Conservation (phyloP, 2,797 vertebrate genomes). For the Fistularia tabacaria region DNA sequence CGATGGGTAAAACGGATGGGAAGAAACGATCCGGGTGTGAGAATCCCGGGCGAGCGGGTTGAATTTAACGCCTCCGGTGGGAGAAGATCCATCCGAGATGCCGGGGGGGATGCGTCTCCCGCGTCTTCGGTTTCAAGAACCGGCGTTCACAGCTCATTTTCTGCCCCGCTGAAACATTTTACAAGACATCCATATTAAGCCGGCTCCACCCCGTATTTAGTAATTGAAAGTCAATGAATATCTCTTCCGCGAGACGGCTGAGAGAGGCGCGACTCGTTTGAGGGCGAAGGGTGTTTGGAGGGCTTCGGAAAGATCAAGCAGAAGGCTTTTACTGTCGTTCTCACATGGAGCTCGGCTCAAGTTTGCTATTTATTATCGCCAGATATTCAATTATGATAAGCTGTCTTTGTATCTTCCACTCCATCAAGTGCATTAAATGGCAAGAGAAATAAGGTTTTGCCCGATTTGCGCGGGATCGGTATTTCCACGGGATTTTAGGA, state of each 20-base stretch:
- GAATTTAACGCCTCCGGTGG: slow-evolving; percentile 51
- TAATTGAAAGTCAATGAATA: slow-evolving; percentile 44
- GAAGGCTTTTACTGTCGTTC: slow-evolving; percentile 1
- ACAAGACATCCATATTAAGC: slow-evolving; percentile 45
- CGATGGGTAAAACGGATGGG: slow-evolving; percentile 52
- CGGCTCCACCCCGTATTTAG: slow-evolving; percentile 41
- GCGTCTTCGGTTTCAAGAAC: too few species aligned
- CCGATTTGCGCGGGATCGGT: too few species aligned
- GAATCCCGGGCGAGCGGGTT: slow-evolving; percentile 12
- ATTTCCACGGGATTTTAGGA: too few species aligned
- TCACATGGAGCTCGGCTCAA: background rate
- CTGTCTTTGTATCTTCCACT: slow-evolving; percentile 1
- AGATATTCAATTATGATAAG: too few species aligned
- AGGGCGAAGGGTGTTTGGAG: slow-evolving; percentile 13
- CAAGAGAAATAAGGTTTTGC: too few species aligned
- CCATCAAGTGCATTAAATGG: too few species aligned
- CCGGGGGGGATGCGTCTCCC: slow-evolving; percentile 29
- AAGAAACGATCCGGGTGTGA: background rate
- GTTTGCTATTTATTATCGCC: slow-evolving; percentile 10
- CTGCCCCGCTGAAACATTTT: too few species aligned
- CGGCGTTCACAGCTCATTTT: too few species aligned
- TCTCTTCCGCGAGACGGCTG: slow-evolving; percentile 8
- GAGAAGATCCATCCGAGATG: too few species aligned
- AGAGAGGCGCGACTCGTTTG: slow-evolving; percentile 22
- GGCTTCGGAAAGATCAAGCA: slow-evolving; percentile 26